Conservation (phyloP, 30 jellyfish, hydroid and myxozoan genomes). For the Chrysaora quinquecirrha region DNA sequence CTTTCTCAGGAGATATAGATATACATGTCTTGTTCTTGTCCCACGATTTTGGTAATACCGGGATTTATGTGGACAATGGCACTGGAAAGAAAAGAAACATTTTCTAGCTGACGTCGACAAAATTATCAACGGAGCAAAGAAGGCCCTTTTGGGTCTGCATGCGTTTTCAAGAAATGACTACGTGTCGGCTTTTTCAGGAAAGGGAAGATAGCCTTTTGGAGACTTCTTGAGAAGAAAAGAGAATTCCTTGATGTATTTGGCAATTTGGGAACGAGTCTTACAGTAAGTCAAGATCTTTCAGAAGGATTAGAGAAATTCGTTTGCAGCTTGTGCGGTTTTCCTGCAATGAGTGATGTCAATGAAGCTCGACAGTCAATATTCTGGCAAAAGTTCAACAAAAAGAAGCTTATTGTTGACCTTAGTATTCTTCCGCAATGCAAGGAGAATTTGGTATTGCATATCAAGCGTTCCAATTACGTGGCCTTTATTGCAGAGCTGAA, state of each 20-base stretch:
- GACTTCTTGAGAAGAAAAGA: not conserved
- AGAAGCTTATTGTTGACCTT: too few relatives aligned
- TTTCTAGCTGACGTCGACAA: not conserved
- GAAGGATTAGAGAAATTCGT: too few relatives aligned
- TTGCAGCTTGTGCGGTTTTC: too few relatives aligned
- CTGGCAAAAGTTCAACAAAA: too few relatives aligned
- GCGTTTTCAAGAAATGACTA: constrained; percentile 45
- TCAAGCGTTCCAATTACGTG: not conserved
- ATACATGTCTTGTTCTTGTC: not conserved
- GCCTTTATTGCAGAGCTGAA: not conserved
- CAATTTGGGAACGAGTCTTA: too few relatives aligned
- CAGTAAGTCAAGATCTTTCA: too few relatives aligned
- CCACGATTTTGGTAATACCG: not conserved
- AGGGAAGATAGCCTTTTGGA: constrained; percentile 42
- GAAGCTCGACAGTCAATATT: too few relatives aligned
- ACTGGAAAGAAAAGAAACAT: not conserved
- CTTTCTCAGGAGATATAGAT: not conserved
- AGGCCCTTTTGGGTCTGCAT: constrained; percentile 32
- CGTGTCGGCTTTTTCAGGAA: constrained; percentile 21
- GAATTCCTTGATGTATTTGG: not conserved
- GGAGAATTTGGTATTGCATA: too few relatives aligned
- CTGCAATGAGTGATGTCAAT: too few relatives aligned
- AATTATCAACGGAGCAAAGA: constrained; percentile 4
- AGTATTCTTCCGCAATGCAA: too few relatives aligned
- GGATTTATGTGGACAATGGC: not conserved